Evolutionary conservation across 2,797 vertebrate genomes (phyloP).

Genomic region (Cryptoblepharus egeriae): DNA sequence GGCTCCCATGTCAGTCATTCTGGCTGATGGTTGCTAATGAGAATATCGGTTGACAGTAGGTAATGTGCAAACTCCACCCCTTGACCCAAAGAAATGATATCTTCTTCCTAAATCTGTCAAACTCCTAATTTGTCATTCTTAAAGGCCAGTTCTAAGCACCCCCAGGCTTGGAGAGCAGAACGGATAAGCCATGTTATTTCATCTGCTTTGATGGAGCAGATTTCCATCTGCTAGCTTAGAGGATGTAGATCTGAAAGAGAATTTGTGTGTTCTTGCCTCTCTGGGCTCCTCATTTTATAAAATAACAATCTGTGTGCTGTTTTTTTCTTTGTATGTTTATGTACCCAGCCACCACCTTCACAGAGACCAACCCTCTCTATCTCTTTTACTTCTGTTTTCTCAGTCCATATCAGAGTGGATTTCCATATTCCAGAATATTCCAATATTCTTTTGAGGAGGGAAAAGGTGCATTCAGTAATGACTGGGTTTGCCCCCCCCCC

Average conservation of each 20-base stretch:
- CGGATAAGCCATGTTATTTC: not conserved
- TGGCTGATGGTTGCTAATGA: slow-evolving; percentile 31
- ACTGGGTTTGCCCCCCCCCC: no score
- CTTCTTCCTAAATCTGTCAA: slow-evolving; percentile 14
- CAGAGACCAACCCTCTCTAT: not conserved
- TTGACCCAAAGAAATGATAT: slow-evolving; percentile 17
- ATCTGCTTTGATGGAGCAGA: not conserved
- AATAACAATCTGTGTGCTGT: not conserved
- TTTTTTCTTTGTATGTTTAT: not conserved
- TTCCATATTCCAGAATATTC: not conserved
- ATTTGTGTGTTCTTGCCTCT: not conserved
- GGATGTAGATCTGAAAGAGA: not conserved
- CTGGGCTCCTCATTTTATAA: not conserved
- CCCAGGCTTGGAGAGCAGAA: not conserved
- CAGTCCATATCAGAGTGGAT: not conserved
- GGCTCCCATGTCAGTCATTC: slow-evolving; percentile 9
- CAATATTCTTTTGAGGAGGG: no score
- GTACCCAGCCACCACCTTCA: not conserved
- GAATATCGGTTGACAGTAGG: slow-evolving; percentile 14
- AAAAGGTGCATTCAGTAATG: no score
- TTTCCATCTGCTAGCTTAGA: no score
- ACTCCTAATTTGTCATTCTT: slow-evolving; percentile 18
- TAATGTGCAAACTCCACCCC: slow-evolving; percentile 9
- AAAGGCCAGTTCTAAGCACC: slow-evolving; percentile 25
- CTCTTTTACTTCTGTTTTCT: not conserved